Evolutionary conservation across 2,888 invertebrate species (phyloP).

Genomic region (Rhodophaea formosa): DNA sequence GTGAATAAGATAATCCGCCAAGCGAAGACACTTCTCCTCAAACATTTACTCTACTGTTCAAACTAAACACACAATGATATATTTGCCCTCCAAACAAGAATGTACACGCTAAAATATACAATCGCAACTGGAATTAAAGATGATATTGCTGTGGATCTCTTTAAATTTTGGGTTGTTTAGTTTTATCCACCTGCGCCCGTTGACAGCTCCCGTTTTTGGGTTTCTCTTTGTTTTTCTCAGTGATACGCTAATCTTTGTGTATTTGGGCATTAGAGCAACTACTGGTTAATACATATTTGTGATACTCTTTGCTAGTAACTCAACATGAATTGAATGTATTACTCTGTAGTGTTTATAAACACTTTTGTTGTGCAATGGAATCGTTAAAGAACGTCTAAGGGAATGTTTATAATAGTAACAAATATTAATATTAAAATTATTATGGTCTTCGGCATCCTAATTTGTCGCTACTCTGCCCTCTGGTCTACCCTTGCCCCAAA

Average conservation of each 20-base stretch:
- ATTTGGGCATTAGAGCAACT: slow-evolving; percentile 28
- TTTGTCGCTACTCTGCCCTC: too few species aligned
- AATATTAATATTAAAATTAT: too few species aligned
- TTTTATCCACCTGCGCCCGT: slow-evolving; percentile 29
- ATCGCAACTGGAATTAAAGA: slow-evolving; percentile 23
- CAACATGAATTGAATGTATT: background rate
- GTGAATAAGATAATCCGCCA: slow-evolving; percentile 58
- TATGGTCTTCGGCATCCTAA: too few species aligned
- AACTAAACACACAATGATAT: slow-evolving; percentile 49
- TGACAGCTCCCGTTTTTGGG: slow-evolving; percentile 66
- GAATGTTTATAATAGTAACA: too few species aligned
- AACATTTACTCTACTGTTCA: slow-evolving; percentile 67
- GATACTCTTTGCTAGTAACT: background rate
- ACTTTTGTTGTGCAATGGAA: too few species aligned
- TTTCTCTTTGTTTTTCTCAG: slow-evolving; percentile 58
- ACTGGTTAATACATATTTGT: slow-evolving; percentile 24
- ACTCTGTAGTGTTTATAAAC: too few species aligned
- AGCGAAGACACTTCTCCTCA: slow-evolving; percentile 48
- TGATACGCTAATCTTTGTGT: slow-evolving; percentile 60
- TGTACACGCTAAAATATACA: slow-evolving; percentile 14
- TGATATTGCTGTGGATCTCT: slow-evolving; percentile 21
- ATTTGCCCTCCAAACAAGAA: slow-evolving; percentile 27
- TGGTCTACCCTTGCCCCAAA: too few species aligned
- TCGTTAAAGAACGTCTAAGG: too few species aligned
- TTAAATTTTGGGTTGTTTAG: slow-evolving; percentile 19